Evolutionary conservation across 2,888 invertebrate genomes (phyloP).

Genomic region (Antitype chi): DNA sequence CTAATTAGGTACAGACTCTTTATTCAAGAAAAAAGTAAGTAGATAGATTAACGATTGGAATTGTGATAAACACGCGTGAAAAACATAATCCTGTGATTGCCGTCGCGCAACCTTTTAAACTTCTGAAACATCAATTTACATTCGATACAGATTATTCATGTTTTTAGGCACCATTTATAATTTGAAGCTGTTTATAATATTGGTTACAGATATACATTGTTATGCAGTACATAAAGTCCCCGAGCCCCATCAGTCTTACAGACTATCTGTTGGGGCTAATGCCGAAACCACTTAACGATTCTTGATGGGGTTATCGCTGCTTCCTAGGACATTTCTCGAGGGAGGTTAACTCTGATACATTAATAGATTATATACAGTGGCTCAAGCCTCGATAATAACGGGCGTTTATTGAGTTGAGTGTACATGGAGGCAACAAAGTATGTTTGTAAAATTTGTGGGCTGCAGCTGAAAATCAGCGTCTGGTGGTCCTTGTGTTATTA

Average conservation of each 20-base stretch:
- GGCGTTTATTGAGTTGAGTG: background rate
- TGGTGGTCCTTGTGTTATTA: too few relatives aligned
- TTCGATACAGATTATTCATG: background rate
- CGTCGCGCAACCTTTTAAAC: background rate
- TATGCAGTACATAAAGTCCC: slow-evolving; percentile 38
- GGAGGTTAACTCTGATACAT: slow-evolving; percentile 49
- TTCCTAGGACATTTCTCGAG: slow-evolving; percentile 55
- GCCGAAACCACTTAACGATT: slow-evolving; percentile 64
- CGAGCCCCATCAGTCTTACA: slow-evolving; percentile 33
- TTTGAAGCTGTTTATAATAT: slow-evolving; percentile 4
- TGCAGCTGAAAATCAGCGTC: too few relatives aligned
- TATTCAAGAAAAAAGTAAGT: background rate
- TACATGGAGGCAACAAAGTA: background rate
- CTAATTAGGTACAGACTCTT: background rate
- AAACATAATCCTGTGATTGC: background rate
- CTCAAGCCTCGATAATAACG: slow-evolving; percentile 11
- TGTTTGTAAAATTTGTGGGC: background rate
- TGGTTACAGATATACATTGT: slow-evolving; percentile 21
- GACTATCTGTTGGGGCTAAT: slow-evolving; percentile 52
- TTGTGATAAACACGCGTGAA: background rate
- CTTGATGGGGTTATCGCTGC: slow-evolving; percentile 64
- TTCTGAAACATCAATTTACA: background rate
- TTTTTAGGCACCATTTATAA: background rate
- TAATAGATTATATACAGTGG: slow-evolving; percentile 35
- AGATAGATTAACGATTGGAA: background rate